Evolutionary conservation across 2,888 invertebrate genomes (phyloP).

Genomic region (Teleogryllus oceanicus): DNA sequence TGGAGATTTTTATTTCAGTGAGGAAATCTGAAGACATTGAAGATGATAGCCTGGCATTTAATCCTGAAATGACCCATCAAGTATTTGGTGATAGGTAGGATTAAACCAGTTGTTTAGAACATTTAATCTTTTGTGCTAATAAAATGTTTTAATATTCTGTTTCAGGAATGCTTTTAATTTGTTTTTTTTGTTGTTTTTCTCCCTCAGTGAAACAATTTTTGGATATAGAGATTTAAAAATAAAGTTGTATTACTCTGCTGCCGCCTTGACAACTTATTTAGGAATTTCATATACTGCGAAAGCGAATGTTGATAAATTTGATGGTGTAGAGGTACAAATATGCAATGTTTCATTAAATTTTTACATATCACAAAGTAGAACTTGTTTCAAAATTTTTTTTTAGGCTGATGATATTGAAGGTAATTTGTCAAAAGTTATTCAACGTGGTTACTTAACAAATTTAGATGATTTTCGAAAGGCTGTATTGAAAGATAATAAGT

Average conservation of each 20-base stretch:
- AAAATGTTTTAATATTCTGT: not conserved
- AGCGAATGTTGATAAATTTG: slow-evolving; percentile 51
- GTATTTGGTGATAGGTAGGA: slow-evolving; percentile 77
- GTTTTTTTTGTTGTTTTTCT: slow-evolving; percentile 33
- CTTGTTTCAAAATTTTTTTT: slow-evolving; percentile 27
- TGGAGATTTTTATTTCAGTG: slow-evolving; percentile 46
- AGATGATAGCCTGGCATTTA: slow-evolving; percentile 62
- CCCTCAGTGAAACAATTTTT: slow-evolving; percentile 79
- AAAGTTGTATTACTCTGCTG: slow-evolving; percentile 76
- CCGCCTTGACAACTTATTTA: slow-evolving; percentile 74
- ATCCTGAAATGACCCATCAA: slow-evolving; percentile 88
- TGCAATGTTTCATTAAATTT: slow-evolving; percentile 3
- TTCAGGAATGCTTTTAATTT: not conserved
- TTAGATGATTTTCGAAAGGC: slow-evolving; percentile 67
- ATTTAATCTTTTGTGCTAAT: not conserved
- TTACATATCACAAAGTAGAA: not conserved
- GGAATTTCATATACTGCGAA: slow-evolving; percentile 70
- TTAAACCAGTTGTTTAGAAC: slow-evolving; percentile 20
- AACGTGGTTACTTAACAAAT: slow-evolving; percentile 67
- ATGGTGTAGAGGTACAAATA: slow-evolving; percentile 41
- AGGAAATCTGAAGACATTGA: slow-evolving; percentile 62
- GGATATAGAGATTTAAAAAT: slow-evolving; percentile 84
- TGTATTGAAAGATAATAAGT: slow-evolving; percentile 68
- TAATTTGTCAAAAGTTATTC: slow-evolving; percentile 65
- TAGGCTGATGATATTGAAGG: slow-evolving; percentile 72